Evolutionary conservation across 2,888 invertebrate species (phyloP).

Genomic region (Tipula unca): DNA sequence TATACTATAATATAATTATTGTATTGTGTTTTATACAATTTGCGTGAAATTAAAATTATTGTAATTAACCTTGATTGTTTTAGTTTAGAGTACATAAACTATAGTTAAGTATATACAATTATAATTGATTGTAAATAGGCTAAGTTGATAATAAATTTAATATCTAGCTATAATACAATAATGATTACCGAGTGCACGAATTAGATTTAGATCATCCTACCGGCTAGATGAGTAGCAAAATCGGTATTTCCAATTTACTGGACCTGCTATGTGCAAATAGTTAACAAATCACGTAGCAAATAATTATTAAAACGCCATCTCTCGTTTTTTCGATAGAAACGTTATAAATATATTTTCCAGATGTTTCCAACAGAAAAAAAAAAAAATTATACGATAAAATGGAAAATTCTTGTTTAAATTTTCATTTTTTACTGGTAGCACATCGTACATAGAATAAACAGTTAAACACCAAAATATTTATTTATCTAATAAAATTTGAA

Average conservation of each 20-base stretch:
- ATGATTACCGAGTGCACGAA: neutral
- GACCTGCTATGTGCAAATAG: too few species aligned
- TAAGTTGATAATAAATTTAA: neutral
- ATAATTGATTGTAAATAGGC: neutral
- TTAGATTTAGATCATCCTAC: neutral
- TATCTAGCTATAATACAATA: neutral
- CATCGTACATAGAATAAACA: neutral
- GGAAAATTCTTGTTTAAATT: neutral
- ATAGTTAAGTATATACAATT: too few species aligned
- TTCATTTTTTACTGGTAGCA: neutral
- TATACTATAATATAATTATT: neutral
- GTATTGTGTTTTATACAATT: neutral
- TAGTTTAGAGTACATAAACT: neutral
- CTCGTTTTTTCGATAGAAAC: neutral
- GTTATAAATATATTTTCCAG: neutral
- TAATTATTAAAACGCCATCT: neutral
- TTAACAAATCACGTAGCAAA: neutral
- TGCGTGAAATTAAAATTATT: neutral
- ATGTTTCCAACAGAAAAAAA: neutral
- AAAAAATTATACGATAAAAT: neutral
- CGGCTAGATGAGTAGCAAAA: neutral
- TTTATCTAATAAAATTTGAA: neutral
- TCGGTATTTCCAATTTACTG: neutral
- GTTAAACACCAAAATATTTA: neutral
- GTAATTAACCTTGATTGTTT: slow-evolving; percentile 10